Evolutionary conservation across 2,888 invertebrate genomes (phyloP).

Genomic region (Drosophila kokeensis): DNA sequence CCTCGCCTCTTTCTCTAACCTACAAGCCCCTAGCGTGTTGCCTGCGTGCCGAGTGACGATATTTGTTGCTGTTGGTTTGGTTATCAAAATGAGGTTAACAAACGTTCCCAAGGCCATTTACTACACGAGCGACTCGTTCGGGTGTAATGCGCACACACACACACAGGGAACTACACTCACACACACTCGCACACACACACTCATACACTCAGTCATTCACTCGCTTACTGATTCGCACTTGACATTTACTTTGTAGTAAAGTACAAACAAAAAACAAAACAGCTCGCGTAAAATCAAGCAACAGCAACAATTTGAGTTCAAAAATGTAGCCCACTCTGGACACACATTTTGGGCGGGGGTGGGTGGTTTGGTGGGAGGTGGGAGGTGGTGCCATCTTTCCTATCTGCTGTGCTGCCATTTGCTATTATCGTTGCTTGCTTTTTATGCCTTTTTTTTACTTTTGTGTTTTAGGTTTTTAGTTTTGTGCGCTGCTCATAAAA

Average conservation of each 20-base stretch:
- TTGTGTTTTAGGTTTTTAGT: conserved; percentile 32
- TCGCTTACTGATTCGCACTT: conserved; percentile 71
- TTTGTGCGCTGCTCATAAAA: conserved; percentile 57
- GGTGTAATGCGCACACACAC: conserved; percentile 45
- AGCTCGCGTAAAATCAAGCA: conserved; percentile 46
- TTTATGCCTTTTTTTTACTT: conserved; percentile 43
- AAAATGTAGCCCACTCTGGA: conserved; percentile 43
- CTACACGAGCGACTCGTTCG: conserved; percentile 44
- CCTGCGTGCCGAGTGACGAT: conserved; percentile 68
- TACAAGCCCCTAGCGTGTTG: conserved; percentile 32
- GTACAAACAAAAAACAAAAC: conserved; percentile 21
- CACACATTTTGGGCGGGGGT: background rate
- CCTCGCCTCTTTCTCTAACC: background rate
- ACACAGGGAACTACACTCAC: conserved; percentile 22
- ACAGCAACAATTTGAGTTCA: conserved; percentile 27
- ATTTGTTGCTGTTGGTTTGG: conserved; percentile 59
- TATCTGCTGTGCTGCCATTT: conserved; percentile 58
- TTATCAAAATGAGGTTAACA: conserved; percentile 79
- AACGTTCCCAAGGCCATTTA: conserved; percentile 79
- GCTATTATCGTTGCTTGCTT: conserved; percentile 65
- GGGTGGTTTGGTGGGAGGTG: fast-evolving
- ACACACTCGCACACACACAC: conserved; percentile 27
- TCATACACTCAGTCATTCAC: conserved; percentile 47
- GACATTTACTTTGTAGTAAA: conserved; percentile 78
- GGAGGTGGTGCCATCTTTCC: background rate